These are phyloP conservation scores for Amblyraja radiata DNA, from an alignment of 2,797 vertebrate species.

Conservation along the genomic window DNA sequence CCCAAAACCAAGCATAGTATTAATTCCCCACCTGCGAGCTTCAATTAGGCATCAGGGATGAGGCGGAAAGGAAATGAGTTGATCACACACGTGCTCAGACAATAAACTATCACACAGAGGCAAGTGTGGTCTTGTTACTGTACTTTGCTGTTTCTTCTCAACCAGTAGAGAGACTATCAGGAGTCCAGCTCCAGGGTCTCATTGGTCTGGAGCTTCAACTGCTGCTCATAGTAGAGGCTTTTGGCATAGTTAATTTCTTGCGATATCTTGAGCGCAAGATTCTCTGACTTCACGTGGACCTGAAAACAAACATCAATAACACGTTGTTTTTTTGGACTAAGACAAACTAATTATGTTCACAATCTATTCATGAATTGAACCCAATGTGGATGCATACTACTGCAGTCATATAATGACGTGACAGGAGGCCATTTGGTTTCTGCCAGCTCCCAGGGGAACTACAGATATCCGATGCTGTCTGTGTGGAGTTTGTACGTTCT, in stretches of 20 bases:
- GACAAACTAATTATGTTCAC: not conserved
- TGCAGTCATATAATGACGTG: no score
- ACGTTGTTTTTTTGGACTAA: not conserved
- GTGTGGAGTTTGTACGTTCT: no score
- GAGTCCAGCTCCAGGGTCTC: conserved; percentile 81
- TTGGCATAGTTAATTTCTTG: conserved; percentile 99
- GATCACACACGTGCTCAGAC: not conserved
- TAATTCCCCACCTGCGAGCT: not conserved
- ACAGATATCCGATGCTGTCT: no score
- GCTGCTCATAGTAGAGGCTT: conserved; percentile 96
- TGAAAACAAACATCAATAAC: conserved; percentile 46
- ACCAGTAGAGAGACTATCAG: conserved; percentile 49
- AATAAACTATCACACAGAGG: not conserved
- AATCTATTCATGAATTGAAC: not conserved
- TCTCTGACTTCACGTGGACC: conserved; percentile 89
- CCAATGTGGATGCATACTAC: no score
- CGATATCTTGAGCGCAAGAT: conserved; percentile 82
- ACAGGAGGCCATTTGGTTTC: no score
- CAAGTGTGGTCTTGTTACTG: not conserved
- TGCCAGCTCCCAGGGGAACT: no score
- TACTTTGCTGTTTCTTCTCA: not conserved
- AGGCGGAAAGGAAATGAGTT: not conserved
- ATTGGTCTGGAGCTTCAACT: conserved; percentile 82
- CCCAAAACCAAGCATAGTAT: not conserved
- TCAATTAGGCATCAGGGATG: not conserved